phyloP scores from a whole-genome alignment of 2,888 invertebrate species.

The Punctoribates punctum region DNA sequence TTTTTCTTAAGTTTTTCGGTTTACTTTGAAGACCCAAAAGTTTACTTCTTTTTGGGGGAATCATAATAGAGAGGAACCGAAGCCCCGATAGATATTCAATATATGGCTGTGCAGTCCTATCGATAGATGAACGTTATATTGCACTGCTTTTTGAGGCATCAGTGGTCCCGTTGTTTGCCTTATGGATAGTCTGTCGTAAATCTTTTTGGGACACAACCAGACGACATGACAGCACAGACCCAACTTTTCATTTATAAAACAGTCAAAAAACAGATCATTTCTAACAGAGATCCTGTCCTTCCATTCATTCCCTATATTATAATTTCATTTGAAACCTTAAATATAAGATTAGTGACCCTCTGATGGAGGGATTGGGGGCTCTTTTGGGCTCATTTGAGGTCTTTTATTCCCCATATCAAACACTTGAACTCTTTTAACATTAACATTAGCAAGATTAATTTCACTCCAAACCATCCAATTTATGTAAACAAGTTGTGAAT shows the following conservation, averaged over 20 bases:
- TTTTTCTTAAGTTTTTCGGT: slow-evolving; percentile 1
- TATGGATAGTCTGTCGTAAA: slow-evolving; percentile 27
- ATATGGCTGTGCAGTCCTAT: not conserved
- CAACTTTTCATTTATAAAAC: not conserved
- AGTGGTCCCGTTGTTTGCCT: slow-evolving; percentile 18
- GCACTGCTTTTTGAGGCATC: not conserved
- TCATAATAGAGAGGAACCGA: not conserved
- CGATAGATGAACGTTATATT: slow-evolving; percentile 10
- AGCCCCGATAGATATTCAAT: not conserved
- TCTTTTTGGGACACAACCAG: slow-evolving; percentile 18
- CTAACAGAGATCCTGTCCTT: no score
- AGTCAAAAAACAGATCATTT: slow-evolving; percentile 21
- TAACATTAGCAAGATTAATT: no score
- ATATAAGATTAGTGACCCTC: no score
- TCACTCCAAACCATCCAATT: no score
- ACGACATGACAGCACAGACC: slow-evolving; percentile 16
- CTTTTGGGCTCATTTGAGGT: no score
- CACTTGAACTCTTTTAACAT: no score
- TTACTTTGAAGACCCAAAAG: not conserved
- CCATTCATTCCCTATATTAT: no score
- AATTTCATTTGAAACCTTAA: no score
- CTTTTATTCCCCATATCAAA: no score
- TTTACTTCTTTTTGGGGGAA: slow-evolving; percentile 23
- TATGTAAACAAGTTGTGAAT: no score
- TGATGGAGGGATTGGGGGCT: no score